Evolutionary conservation across 2,888 invertebrate species (phyloP).

Genomic region (Lepidochitona cinerea): DNA sequence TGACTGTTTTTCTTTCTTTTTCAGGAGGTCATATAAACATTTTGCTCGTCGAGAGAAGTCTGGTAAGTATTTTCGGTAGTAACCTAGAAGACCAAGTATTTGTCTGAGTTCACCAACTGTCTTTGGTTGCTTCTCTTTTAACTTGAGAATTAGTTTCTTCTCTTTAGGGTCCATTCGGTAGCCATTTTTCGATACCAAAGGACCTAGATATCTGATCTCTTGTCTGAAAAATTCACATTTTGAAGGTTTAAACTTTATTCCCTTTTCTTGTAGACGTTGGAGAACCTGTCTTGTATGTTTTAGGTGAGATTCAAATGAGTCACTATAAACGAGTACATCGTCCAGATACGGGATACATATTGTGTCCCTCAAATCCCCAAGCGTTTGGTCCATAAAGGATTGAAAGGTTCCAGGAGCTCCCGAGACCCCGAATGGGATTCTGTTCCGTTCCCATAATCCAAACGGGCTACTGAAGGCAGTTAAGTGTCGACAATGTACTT

Average conservation of each 20-base stretch:
- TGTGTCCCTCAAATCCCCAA: too few relatives aligned
- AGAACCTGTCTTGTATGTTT: too few relatives aligned
- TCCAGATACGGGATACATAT: too few relatives aligned
- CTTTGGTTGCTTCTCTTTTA: too few relatives aligned
- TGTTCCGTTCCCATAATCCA: conserved; percentile 2
- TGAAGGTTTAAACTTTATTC: too few relatives aligned
- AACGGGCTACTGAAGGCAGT: not conserved
- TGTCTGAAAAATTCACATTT: not conserved
- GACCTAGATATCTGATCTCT: not conserved
- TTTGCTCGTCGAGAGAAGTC: conserved; percentile 1
- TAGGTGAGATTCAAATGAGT: too few relatives aligned
- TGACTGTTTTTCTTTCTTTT: not conserved
- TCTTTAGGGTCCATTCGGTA: not conserved
- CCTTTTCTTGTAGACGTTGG: too few relatives aligned
- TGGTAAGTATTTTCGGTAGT: not conserved
- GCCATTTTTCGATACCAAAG: too few relatives aligned
- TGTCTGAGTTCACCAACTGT: too few relatives aligned
- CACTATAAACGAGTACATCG: too few relatives aligned
- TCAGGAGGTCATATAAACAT: not conserved
- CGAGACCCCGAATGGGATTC: conserved; percentile 10
- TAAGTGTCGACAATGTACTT: not conserved
- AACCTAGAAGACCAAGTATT: too few relatives aligned
- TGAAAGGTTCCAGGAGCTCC: conserved; percentile 9
- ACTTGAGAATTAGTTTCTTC: not conserved
- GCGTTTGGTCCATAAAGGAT: conserved; percentile 2